These are phyloP conservation scores for Philotrypesis tridentata DNA, from an alignment of 1,140 invertebrate genomes.

Conservation along the genomic window DNA sequence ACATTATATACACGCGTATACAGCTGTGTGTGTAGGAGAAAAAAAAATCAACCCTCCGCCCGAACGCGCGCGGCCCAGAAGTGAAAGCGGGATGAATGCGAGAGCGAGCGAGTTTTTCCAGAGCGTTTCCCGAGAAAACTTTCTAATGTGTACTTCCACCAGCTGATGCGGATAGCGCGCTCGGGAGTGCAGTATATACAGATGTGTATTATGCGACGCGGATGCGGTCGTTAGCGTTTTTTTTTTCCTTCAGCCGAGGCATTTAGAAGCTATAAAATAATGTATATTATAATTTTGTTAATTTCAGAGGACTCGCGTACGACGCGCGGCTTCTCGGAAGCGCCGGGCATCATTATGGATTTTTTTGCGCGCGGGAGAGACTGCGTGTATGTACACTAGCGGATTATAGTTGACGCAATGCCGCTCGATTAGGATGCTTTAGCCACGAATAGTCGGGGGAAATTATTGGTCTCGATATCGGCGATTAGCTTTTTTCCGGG, in stretches of 20 bases:
- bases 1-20: not conserved
- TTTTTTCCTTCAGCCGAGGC: not conserved
- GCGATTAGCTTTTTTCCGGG: not conserved
- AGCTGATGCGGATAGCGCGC: not conserved
- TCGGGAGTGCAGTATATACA: not conserved
- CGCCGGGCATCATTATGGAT: not conserved
- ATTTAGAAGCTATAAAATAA: conserved; percentile 37
- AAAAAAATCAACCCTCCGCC: conserved; percentile 48
- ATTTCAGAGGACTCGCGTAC: not conserved
- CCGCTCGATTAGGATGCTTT: not conserved
- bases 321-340: conserved; percentile 34
- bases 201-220: not conserved
- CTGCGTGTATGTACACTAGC: too few species aligned
- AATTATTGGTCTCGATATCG: not conserved
- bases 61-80: conserved; percentile 44
- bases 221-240: not conserved
- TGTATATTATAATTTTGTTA: conserved; percentile 14
- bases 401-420: not conserved
- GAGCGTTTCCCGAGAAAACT: conserved; percentile 29
- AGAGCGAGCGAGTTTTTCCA: conserved; percentile 16
- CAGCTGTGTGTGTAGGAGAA: conserved; percentile 46
- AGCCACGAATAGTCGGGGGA: not conserved
- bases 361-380: too few species aligned
- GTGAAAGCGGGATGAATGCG: conserved; percentile 56
- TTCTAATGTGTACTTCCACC: conserved; percentile 19